Conservation (phyloP, 2,888 invertebrate species). For the Melinaea marsaeus region DNA sequence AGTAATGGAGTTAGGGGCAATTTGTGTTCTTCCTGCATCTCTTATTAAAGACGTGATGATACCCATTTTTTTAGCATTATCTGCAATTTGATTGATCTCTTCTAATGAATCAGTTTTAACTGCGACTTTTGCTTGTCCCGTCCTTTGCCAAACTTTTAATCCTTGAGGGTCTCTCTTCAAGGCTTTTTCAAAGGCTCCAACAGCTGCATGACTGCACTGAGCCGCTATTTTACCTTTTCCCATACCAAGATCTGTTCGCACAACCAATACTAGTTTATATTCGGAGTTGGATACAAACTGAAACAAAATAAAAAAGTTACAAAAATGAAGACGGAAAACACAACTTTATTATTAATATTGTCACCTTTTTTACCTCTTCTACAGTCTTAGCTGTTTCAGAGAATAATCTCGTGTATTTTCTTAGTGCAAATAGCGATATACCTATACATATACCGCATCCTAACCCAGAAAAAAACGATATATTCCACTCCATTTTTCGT, state of each 20-base stretch:
- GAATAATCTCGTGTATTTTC: slow-evolving; percentile 48
- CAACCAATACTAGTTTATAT: slow-evolving; percentile 90
- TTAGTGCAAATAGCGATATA: slow-evolving; percentile 59
- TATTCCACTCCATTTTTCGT: slow-evolving; percentile 62
- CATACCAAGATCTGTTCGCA: slow-evolving; percentile 95
- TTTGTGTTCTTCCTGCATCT: slow-evolving; percentile 96
- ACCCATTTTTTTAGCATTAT: slow-evolving; percentile 82
- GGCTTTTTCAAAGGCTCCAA: slow-evolving; percentile 88
- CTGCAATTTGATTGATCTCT: slow-evolving; percentile 82
- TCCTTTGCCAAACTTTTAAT: slow-evolving; percentile 76
- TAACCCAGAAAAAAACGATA: slow-evolving; percentile 62
- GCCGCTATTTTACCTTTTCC: slow-evolving; percentile 96
- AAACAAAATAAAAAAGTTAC: slow-evolving; percentile 33
- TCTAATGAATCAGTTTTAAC: slow-evolving; percentile 88
- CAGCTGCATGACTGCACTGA: slow-evolving; percentile 96
- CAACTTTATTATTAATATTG: not conserved
- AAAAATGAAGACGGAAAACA: not conserved
- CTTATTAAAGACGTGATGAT: slow-evolving; percentile 86
- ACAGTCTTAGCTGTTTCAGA: slow-evolving; percentile 43
- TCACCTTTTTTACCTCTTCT: slow-evolving; percentile 46
- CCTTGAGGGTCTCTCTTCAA: slow-evolving; percentile 79
- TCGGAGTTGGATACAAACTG: slow-evolving; percentile 72
- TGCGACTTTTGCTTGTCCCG: slow-evolving; percentile 93
- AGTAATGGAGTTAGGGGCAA: slow-evolving; percentile 91
- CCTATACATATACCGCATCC: slow-evolving; percentile 70